Conservation (phyloP, 2,888 invertebrate species). For the Psococerastis gibbosa region DNA sequence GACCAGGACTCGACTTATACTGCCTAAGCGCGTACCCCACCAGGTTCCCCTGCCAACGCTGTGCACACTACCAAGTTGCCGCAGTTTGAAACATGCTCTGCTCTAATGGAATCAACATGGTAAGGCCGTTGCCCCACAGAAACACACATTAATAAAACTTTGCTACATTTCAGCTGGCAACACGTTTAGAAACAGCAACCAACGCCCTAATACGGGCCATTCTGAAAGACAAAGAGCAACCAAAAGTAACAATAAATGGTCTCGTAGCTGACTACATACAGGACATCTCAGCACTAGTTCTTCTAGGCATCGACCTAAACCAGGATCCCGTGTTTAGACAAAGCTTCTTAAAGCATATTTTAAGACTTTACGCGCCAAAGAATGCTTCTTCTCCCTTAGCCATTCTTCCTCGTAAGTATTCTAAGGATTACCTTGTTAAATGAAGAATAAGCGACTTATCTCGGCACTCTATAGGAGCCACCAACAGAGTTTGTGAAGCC, state of each 20-base stretch:
- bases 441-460: too few species aligned
- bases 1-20: too few species aligned
- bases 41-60: too few species aligned
- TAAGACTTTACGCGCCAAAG: slow-evolving; percentile 12
- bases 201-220: slow-evolving; percentile 11
- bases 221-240: slow-evolving; percentile 13
- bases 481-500: too few species aligned
- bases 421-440: too few species aligned
- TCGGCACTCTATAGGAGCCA: too few species aligned
- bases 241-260: slow-evolving; percentile 13
- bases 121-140: neutral
- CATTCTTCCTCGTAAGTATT: slow-evolving; percentile 15
- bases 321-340: slow-evolving; percentile 13
- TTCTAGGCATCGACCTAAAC: slow-evolving; percentile 15
- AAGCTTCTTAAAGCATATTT: slow-evolving; percentile 13
- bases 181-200: slow-evolving; percentile 13
- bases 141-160: neutral
- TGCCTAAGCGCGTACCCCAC: too few species aligned
- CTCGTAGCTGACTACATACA: slow-evolving; percentile 13
- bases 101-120: neutral
- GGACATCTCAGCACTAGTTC: slow-evolving; percentile 14
- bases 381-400: slow-evolving; percentile 15
- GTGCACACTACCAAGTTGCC: too few species aligned
- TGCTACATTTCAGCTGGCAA: slow-evolving; percentile 13
- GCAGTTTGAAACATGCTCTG: neutral